These are phyloP conservation scores for Nowickia ferox DNA, from an alignment of 2,888 invertebrate species.

Conservation along the genomic window DNA sequence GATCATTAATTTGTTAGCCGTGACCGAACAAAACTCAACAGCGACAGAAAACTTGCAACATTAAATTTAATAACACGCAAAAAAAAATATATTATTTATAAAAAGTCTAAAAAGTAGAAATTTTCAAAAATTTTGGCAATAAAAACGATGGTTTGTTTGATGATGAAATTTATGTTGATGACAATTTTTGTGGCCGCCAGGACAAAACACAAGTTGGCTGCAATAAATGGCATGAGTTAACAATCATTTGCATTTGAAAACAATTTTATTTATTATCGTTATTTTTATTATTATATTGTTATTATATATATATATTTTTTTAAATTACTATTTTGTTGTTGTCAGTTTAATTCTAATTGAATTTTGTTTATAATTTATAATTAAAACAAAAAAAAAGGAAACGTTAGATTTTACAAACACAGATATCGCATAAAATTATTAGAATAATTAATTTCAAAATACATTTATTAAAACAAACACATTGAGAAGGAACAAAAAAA, in stretches of 20 bases:
- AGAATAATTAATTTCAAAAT: conserved; percentile 71
- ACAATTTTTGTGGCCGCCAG: conserved; percentile 65
- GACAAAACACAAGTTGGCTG: not conserved
- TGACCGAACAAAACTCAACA: conserved; percentile 49
- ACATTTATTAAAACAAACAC: conserved; percentile 60
- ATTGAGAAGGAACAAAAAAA: not conserved
- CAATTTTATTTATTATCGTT: conserved; percentile 68
- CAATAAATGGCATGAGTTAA: conserved; percentile 24
- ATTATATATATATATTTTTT: conserved; percentile 40
- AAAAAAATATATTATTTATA: conserved; percentile 43
- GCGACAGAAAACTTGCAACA: conserved; percentile 22
- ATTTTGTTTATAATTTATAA: conserved; percentile 71
- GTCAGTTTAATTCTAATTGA: conserved; percentile 72
- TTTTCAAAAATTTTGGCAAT: conserved; percentile 24
- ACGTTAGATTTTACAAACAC: conserved; percentile 34
- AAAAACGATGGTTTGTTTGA: conserved; percentile 63
- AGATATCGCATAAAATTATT: conserved; percentile 64
- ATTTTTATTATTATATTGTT: conserved; percentile 54
- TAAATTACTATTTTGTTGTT: conserved; percentile 46
- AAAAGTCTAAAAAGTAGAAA: conserved; percentile 26
- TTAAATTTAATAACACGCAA: conserved; percentile 52
- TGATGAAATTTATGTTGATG: conserved; percentile 67
- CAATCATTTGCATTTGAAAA: conserved; percentile 69
- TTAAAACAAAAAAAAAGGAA: conserved; percentile 29
- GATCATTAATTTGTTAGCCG: conserved; percentile 79